Evolutionary conservation across 2,888 invertebrate species (phyloP).

Genomic region (Keiferia lycopersicella): DNA sequence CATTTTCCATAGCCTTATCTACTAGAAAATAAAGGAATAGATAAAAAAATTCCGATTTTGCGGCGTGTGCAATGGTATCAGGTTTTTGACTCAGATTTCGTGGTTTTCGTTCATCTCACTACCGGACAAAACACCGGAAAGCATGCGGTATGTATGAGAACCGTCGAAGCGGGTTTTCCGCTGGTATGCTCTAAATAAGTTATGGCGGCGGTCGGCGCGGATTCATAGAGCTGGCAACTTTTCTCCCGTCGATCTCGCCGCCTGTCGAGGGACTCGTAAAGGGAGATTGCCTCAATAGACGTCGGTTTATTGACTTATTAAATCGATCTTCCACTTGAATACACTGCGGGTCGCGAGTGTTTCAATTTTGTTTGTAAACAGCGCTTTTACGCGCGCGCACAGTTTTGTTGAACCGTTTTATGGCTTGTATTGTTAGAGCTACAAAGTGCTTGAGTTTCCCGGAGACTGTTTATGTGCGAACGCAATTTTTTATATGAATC

Average conservation of each 20-base stretch:
- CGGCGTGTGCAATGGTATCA: too few species aligned
- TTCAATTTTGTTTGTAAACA: constrained; percentile 50
- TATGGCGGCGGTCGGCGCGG: constrained; percentile 38
- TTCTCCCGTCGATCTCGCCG: constrained; percentile 57
- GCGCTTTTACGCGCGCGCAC: constrained; percentile 1
- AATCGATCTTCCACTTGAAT: constrained; percentile 68
- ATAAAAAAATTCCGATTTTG: too few species aligned
- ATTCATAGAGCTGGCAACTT: constrained; percentile 50
- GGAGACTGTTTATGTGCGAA: background rate
- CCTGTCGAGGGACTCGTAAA: constrained; percentile 69
- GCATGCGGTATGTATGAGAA: too few species aligned
- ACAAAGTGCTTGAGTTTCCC: background rate
- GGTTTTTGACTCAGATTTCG: too few species aligned
- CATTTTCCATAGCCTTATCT: too few species aligned
- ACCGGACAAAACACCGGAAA: too few species aligned
- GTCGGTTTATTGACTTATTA: constrained; percentile 75
- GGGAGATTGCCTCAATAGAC: constrained; percentile 73
- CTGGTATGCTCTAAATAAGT: constrained; percentile 36
- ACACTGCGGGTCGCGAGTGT: constrained; percentile 46
- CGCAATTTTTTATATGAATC: background rate
- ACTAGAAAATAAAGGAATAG: too few species aligned
- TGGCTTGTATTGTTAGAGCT: constrained; percentile 3
- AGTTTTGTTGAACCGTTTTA: constrained; percentile 6
- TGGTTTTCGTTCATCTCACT: too few species aligned
- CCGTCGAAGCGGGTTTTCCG: too few species aligned